Base-by-base conservation (phyloP, 1,140 invertebrate species). In the Pteromalus puparum region DNA sequence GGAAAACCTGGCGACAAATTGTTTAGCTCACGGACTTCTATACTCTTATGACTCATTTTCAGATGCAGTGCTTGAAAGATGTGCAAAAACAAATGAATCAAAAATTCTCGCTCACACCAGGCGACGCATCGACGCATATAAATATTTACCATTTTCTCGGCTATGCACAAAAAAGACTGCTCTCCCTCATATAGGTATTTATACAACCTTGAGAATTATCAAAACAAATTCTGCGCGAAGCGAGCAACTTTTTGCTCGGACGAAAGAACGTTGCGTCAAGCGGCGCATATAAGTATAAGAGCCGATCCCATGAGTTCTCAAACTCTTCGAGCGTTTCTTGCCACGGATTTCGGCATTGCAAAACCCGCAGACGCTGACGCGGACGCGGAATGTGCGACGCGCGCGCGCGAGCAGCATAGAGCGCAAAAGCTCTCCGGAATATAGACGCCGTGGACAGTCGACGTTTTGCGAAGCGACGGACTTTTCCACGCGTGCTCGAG, bases 121-220 rank as follows among this genome's bases (percentile, higher is more conserved):
- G 1, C 4, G 53, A 61, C 53, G 0, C 1, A 42, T 6, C 21
- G 21, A 21, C 53, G 53, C 53, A n/a, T 61, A 61, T 61, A 61
- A 61, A 61, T 61, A 67, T 79, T 68, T 18, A 24, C 67, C 61
- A 67, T 68, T 68, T 21, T 4, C 26, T 15, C 24, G 1, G 1
- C 26, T 34, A 34, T 34, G 30, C 72, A 72, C 12, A 72, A 72
- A 28, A 72, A 28, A 28, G 26, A 24, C 12, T 24, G n/a, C 67
- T 13, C 67, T 70, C 21, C 26, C 28, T 4, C 15, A 38, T 12
- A 30, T 76, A 61, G n/a, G n/a, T 7, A 61, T 18, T 1, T 61
- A 53, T n/a, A n/a, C 10, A 68, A 30, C 81, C 81, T 77, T 83
- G 81, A 83, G 21, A 67, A 68, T 83, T 77, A 77, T 83, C 81